phyloP scores from a whole-genome alignment of 1,140 invertebrate species.

The Gyrodactylus salaris region DNA sequence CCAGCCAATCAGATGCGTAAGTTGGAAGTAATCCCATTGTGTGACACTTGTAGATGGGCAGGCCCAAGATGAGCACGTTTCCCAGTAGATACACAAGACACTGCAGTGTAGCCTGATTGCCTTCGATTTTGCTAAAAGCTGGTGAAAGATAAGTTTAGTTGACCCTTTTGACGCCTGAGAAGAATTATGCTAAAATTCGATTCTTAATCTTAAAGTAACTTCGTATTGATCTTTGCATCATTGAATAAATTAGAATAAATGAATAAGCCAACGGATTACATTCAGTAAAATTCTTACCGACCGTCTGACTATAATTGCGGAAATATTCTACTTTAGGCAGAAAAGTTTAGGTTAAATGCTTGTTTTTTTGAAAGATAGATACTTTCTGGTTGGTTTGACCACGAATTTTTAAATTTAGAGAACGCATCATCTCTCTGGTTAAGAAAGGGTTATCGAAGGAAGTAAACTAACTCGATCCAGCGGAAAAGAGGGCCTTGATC shows the following conservation, averaged over 20 bases:
- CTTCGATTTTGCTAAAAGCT: constrained; percentile 76
- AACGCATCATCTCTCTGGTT: not conserved
- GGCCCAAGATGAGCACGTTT: constrained; percentile 54
- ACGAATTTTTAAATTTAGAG: not conserved
- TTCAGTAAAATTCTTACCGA: too few relatives aligned
- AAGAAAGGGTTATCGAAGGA: constrained; percentile 7
- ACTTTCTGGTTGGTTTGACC: not conserved
- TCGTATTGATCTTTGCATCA: too few relatives aligned
- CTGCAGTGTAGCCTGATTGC: constrained; percentile 44
- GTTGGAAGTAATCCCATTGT: constrained; percentile 87
- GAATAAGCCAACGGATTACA: too few relatives aligned
- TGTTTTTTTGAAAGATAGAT: too few relatives aligned
- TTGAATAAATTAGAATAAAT: too few relatives aligned
- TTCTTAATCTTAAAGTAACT: too few relatives aligned
- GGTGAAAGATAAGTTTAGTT: constrained; percentile 9
- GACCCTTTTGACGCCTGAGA: too few relatives aligned
- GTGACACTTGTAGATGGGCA: constrained; percentile 90
- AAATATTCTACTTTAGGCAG: too few relatives aligned
- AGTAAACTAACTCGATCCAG: constrained; percentile 33
- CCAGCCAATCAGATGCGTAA: constrained; percentile 79
- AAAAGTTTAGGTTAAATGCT: too few relatives aligned
- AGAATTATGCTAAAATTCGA: too few relatives aligned
- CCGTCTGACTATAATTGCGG: too few relatives aligned
- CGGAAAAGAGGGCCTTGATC: constrained; percentile 60
- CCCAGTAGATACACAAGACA: constrained; percentile 76